Evolutionary conservation across 2,888 invertebrate species (phyloP).

Genomic region (Amphipyra berbera): DNA sequence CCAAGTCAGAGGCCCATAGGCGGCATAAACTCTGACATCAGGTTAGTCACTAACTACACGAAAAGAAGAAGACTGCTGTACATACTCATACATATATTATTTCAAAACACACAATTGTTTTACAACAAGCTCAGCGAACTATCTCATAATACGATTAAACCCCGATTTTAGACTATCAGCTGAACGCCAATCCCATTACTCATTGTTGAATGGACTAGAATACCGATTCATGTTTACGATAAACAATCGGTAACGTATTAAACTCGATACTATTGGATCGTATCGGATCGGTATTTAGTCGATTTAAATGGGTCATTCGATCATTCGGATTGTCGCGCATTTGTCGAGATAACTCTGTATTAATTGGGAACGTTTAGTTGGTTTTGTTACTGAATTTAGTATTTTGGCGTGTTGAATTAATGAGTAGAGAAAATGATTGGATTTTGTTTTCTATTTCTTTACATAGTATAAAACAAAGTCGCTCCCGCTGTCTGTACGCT

Average conservation of each 20-base stretch:
- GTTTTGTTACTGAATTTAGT: conserved; percentile 36
- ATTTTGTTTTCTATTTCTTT: conserved; percentile 10
- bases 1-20: too few relatives aligned
- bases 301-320: conserved; percentile 62
- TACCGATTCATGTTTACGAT: conserved; percentile 54
- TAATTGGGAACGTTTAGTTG: conserved; percentile 40
- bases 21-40: too few relatives aligned
- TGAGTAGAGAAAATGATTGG: conserved; percentile 10
- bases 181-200: conserved; percentile 49
- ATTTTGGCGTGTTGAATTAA: conserved; percentile 18
- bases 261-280: conserved; percentile 49
- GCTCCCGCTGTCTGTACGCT: too few relatives aligned
- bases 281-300: conserved; percentile 50
- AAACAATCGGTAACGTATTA: conserved; percentile 56
- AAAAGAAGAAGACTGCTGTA: too few relatives aligned
- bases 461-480: too few relatives aligned
- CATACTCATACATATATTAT: too few relatives aligned
- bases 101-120: conserved; percentile 1
- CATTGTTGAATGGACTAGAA: conserved; percentile 48
- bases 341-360: conserved; percentile 53
- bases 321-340: conserved; percentile 57
- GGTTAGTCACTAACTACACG: too few relatives aligned
- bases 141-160: conserved; percentile 45
- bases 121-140: conserved; percentile 23
- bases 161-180: conserved; percentile 42